A percentile compares a stretch with the other conserved stretches of the same genome.
phyloP scores from a whole-genome alignment of 2,888 invertebrate species.

The Dynastes hyllus region DNA sequence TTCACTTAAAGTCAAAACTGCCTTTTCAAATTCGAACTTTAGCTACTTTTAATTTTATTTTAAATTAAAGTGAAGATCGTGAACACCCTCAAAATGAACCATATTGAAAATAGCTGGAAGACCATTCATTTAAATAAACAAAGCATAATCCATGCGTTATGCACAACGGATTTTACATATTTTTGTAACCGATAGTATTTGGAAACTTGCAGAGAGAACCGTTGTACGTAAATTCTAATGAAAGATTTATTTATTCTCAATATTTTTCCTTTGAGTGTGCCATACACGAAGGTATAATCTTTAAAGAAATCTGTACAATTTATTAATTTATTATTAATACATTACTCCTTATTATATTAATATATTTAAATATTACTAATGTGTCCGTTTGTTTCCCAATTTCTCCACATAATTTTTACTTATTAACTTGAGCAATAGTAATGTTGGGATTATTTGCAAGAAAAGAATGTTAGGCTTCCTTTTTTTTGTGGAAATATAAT shows the following conservation, averaged over 20 bases:
- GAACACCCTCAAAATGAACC: slow-evolving; percentile 57
- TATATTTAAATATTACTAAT: slow-evolving; percentile 29
- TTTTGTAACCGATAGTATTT: slow-evolving; percentile 5
- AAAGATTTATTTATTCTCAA: slow-evolving; percentile 7
- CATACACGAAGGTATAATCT: neutral
- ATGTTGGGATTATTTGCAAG: slow-evolving; percentile 30
- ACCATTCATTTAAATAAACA: slow-evolving; percentile 65
- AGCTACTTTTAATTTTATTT: neutral
- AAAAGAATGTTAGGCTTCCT: slow-evolving; percentile 22
- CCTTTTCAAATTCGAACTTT: slow-evolving; percentile 1
- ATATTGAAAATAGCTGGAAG: slow-evolving; percentile 65
- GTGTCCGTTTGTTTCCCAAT: slow-evolving; percentile 18
- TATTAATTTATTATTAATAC: slow-evolving; percentile 48
- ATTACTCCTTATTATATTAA: slow-evolving; percentile 25
- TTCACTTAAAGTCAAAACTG: neutral
- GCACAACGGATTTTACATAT: slow-evolving; percentile 55
- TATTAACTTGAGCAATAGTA: slow-evolving; percentile 50
- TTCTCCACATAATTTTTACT: slow-evolving; percentile 35
- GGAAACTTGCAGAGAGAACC: too few relatives aligned
- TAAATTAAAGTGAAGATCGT: neutral
- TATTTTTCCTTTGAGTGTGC: slow-evolving; percentile 1
- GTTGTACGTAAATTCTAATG: too few relatives aligned
- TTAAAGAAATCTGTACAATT: slow-evolving; percentile 23
- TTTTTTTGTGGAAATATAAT: neutral
- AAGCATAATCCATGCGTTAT: slow-evolving; percentile 57